Evolutionary conservation across 1,140 invertebrate genomes (phyloP).

Genomic region (Condylostylus longicornis): DNA sequence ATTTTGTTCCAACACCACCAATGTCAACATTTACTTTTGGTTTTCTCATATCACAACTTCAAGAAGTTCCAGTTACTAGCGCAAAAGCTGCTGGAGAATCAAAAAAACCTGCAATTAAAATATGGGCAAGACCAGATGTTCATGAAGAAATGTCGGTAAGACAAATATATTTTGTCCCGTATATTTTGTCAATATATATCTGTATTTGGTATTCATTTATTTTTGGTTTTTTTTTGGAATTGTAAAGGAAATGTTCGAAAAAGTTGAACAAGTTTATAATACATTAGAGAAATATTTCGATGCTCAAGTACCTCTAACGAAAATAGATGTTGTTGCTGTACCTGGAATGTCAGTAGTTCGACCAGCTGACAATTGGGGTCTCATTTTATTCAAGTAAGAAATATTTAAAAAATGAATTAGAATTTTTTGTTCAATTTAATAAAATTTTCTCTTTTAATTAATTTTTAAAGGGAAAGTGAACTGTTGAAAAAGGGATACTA

Average conservation of each 20-base stretch:
- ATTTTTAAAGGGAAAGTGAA: conserved; percentile 48
- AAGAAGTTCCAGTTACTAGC: conserved; percentile 25
- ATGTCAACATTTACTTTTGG: conserved; percentile 80
- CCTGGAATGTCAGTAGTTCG: conserved; percentile 58
- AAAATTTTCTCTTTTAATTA: neutral
- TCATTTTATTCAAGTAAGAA: conserved; percentile 55
- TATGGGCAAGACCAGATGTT: conserved; percentile 19
- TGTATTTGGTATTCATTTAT: neutral
- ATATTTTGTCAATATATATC: neutral
- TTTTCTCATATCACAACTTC: conserved; percentile 61
- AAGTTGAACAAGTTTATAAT: conserved; percentile 46
- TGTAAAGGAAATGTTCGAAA: conserved; percentile 38
- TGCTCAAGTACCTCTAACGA: conserved; percentile 49
- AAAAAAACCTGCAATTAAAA: conserved; percentile 5
- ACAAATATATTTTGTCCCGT: too few species aligned
- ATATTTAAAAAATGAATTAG: neutral
- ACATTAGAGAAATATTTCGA: conserved; percentile 56
- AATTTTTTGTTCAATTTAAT: neutral
- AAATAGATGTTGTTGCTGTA: conserved; percentile 69
- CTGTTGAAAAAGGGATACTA: conserved; percentile 41
- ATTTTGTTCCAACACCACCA: conserved; percentile 54
- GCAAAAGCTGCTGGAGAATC: neutral
- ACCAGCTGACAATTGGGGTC: conserved; percentile 59
- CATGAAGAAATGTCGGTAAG: conserved; percentile 19
- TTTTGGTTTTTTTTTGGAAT: neutral